Evolutionary conservation across 2,888 invertebrate species (phyloP).

Genomic region (Megamerina dolium): DNA sequence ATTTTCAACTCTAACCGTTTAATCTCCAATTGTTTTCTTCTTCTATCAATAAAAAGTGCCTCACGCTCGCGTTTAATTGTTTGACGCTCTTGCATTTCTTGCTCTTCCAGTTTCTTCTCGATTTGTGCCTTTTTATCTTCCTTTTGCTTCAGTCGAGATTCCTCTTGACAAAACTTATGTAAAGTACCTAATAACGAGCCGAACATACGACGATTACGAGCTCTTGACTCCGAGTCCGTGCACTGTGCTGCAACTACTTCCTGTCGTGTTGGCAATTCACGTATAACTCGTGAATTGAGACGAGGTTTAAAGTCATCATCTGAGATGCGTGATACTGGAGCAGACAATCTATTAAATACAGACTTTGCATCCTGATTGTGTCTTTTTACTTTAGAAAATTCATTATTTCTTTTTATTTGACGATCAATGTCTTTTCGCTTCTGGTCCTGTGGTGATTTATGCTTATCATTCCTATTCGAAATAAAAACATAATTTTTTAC

Average conservation of each 20-base stretch:
- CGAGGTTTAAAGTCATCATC: conserved; percentile 51
- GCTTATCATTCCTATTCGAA: conserved; percentile 1
- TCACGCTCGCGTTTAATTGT: conserved; percentile 76
- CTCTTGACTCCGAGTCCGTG: conserved; percentile 72
- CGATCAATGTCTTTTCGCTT: background rate
- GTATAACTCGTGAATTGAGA: conserved; percentile 74
- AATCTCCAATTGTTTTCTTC: conserved; percentile 83
- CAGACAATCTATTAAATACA: conserved; percentile 39
- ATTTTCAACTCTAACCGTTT: conserved; percentile 85
- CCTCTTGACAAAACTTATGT: conserved; percentile 92
- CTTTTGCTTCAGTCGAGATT: conserved; percentile 81
- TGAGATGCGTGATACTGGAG: conserved; percentile 26
- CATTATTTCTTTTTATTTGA: background rate
- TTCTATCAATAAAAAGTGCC: conserved; percentile 76
- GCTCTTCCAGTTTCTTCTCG: conserved; percentile 90
- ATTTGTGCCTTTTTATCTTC: conserved; percentile 74
- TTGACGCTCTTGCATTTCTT: conserved; percentile 80
- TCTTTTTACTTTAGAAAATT: conserved; percentile 29
- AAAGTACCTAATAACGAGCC: conserved; percentile 91
- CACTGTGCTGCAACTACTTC: conserved; percentile 77
- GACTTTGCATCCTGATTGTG: conserved; percentile 36
- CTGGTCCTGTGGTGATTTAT: conserved; percentile 1
- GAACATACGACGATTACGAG: conserved; percentile 90
- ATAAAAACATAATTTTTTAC: no score
- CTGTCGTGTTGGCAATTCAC: conserved; percentile 79